A percentile compares a stretch with the other conserved stretches of the same genome.
Conservation (phyloP, 2,888 invertebrate species). For the Galerucella pusilla region DNA sequence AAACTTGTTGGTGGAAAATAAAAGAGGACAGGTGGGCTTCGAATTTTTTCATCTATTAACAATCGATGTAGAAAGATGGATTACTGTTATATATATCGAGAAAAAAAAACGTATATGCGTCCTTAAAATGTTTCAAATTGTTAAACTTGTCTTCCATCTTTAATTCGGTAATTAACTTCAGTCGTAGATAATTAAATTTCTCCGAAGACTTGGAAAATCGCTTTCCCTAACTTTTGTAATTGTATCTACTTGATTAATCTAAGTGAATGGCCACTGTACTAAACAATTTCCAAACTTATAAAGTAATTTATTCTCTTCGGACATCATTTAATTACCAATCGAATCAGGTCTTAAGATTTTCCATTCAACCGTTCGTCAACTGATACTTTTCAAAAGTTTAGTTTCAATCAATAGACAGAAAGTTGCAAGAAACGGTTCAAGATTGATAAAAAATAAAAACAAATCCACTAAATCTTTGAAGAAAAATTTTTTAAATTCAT, state of each 20-base stretch:
- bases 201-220: conserved; percentile 48
- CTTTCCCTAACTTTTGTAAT: conserved; percentile 53
- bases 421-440: no score
- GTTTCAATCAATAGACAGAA: not conserved
- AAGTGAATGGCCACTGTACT: conserved; percentile 53
- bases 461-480: no score
- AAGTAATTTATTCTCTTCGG: conserved; percentile 59
- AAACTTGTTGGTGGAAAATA: not conserved
- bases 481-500: no score
- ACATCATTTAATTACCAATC: conserved; percentile 57
- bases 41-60: not conserved
- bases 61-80: not conserved
- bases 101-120: not conserved
- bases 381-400: not conserved
- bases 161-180: conserved; percentile 37
- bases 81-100: not conserved
- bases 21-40: not conserved
- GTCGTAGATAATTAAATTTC: conserved; percentile 49
- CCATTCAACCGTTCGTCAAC: conserved; percentile 46
- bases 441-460: no score
- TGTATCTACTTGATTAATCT: conserved; percentile 58
- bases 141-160: not conserved
- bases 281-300: conserved; percentile 55
- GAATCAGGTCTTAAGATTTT: conserved; percentile 50
- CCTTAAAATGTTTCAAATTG: no score